Evolutionary conservation across 92 coral and sea anemone species (phyloP), one percentile per base, ranked within the genome.

Genomic region (Epizoanthus fatuus): DNA sequence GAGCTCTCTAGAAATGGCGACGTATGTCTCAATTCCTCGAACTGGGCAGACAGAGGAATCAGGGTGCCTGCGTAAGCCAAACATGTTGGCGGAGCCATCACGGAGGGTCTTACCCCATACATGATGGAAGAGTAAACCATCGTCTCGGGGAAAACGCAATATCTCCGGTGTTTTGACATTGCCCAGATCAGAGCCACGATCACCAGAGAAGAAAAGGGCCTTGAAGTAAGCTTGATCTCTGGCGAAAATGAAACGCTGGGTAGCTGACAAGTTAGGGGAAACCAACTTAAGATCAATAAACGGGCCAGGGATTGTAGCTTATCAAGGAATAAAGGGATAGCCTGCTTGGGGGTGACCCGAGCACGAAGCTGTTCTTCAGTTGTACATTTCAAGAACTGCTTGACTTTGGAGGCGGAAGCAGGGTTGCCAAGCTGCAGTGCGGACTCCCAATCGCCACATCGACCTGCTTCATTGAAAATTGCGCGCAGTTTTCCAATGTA

Each of bases 21-120:
- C 89, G 52, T 91, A 91, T 10, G 84, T 89, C 64, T 88, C 92
- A 13, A 91, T 84, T 0, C 92, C 92, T 37, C 58, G 65, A 11
- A 88, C 81, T 1, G 90, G 95, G 72, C 92, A 91, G 25, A 91
- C 40, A 15, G 62, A 58, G 52, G 90, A 85, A 75, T 91, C 85
- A 38, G 85, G 86, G 63, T 91, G 94, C 52, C 92, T 71, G 15
- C 84, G 85, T 63, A 88, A 82, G 17, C 92, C 87, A 47, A 91
- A 89, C 71, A 92, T 83, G 59, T 92, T 89, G 58, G 88, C 86
- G 20, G 82, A 55, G 75, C 95, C 89, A 77, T 85, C 95, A 54
- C 80, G 73, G 53, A 89, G 80, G 47, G 93, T 92, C 78, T 89
- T 92, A 1, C 93, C 93, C 91, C 93, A 92, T 20, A 86, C 53